Conservation (phyloP, 2,888 invertebrate species). For the Eristalis arbustorum region DNA sequence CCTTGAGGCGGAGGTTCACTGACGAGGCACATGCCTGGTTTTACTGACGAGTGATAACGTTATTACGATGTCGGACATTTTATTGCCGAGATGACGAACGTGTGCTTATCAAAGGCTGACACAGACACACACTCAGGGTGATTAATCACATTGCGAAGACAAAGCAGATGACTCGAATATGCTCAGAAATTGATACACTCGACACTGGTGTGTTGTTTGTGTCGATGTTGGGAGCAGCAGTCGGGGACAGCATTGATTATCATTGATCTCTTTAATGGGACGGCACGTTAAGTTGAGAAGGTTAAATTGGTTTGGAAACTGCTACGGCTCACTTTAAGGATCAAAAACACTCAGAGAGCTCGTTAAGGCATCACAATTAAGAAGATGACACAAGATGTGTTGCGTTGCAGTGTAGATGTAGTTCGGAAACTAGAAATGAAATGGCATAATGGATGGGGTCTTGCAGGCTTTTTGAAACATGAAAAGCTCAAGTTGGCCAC, state of each 20-base stretch:
- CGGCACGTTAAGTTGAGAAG: no score
- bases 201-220: background rate
- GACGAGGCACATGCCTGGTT: conserved; percentile 3
- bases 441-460: no score
- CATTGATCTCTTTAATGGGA: background rate
- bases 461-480: no score
- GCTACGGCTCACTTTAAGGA: no score
- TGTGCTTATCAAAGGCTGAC: background rate
- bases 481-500: rapidly evolving
- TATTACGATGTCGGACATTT: conserved; percentile 33
- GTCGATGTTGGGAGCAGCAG: background rate
- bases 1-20: conserved; percentile 42
- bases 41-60: conserved; percentile 49
- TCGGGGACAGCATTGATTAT: background rate
- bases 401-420: no score
- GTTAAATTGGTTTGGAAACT: no score
- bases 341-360: no score
- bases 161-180: background rate
- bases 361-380: no score
- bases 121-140: background rate
- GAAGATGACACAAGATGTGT: no score
- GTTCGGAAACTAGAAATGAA: no score
- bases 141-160: conserved; percentile 28
- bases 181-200: background rate
- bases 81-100: conserved; percentile 23